Evolutionary conservation across 2,888 invertebrate genomes (phyloP), one percentile per base, ranked within the genome.

Genomic region (Pediacus dermestoides): DNA sequence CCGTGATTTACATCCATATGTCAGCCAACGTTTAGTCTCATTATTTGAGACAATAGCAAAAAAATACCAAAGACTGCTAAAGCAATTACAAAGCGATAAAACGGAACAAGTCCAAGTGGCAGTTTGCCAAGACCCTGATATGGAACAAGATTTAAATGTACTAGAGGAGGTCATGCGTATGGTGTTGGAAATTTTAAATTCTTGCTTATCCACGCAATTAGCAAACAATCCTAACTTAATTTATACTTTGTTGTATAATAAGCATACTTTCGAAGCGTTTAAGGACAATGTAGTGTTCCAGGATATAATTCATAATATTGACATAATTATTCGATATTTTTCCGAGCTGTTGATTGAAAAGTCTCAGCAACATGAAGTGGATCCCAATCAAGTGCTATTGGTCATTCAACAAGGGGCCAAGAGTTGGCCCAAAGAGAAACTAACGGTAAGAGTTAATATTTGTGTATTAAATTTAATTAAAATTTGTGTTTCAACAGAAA

Each of bases 141-240:
- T 60, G 82, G 81, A 90, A 67, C 90, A 92, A 61, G 93, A 95
- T 70, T 76, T 95, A 50, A 82, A 81, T 25, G 94, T 95, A 0
- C 72, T 97, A 16, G 97, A 97, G 69, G 97, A 97, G 69, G 95
- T 97, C 0, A 75, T 99, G 16, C 76, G 96, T 16, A 97, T 97
- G 89, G 82, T 99, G 9, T 70, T 99, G 44, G 99, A 99, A 74
- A 96, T 99, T 42, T 78, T 99, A 49, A 99, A 99, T 75, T 95
- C 95, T 16, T 89, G 90, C 62, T 76, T 99, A 34, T 83, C 88
- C 0, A 84, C 88, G 64, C 92, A 92, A 60, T 74, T 99, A 49
- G 72, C 83, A 50, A 81, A 91, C 73, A 88, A 90, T 77, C 78
- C 92, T 3, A 88, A 99, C 73, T 77, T 99, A 48, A 85, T 99